Conservation (phyloP, 2,113 vertebrate genomes). For the Barbus barbus region DNA sequence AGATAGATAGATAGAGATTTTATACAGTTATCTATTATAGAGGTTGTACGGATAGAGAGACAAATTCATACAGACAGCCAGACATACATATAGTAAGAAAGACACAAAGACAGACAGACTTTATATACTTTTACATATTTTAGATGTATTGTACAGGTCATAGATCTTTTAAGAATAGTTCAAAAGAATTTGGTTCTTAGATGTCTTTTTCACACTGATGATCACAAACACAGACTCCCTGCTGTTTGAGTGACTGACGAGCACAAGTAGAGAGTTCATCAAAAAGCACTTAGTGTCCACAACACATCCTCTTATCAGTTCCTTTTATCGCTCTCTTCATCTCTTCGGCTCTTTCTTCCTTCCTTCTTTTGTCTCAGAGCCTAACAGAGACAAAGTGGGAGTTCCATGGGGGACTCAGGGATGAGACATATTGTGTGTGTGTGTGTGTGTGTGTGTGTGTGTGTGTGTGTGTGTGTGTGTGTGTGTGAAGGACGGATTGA, state of each 20-base stretch:
- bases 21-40: not conserved
- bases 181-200: not conserved
- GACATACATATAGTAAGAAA: no score
- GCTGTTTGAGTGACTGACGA: conserved; percentile 28
- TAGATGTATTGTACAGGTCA: no score
- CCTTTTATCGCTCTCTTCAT: conserved; percentile 26
- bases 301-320: conserved; percentile 40
- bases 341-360: not conserved
- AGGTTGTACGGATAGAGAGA: no score
- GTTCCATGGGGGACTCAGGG: conserved; percentile 1
- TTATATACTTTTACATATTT: not conserved
- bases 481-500: not conserved
- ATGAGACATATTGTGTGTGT: conserved; percentile 8
- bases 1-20: not conserved
- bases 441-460: conserved; percentile 19
- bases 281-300: conserved; percentile 39
- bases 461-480: conserved; percentile 4
- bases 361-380: conserved; percentile 28
- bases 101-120: not conserved
- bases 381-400: conserved; percentile 28
- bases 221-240: conserved; percentile 14
- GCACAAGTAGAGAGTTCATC: conserved; percentile 28
- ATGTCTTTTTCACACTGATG: not conserved
- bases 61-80: no score
- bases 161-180: not conserved